Conservation (phyloP, 1,140 invertebrate genomes). For the Marisa cornuarietis region DNA sequence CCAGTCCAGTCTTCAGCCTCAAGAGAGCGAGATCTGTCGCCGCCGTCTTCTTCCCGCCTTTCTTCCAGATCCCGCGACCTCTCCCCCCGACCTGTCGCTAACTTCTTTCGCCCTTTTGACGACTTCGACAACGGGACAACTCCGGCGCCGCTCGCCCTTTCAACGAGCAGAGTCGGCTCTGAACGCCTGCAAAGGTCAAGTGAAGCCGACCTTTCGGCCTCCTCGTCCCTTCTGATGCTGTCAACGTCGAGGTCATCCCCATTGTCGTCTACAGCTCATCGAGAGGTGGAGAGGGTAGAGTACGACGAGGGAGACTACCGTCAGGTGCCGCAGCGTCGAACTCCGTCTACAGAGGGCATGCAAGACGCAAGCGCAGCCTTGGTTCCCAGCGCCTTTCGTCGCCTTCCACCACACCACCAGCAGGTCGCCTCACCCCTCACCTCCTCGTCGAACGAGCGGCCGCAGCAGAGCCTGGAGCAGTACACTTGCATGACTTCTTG, state of each 20-base stretch:
- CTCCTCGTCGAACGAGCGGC: no score
- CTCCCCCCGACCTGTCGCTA: conserved; percentile 3
- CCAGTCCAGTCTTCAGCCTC: neutral
- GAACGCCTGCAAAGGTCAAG: neutral
- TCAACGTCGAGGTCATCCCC: neutral
- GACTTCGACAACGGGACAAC: neutral
- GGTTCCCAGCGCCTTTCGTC: neutral
- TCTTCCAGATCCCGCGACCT: conserved; percentile 6
- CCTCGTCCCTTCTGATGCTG: conserved; percentile 15
- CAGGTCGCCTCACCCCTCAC: no score
- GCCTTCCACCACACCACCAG: neutral
- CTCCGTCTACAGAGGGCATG: neutral
- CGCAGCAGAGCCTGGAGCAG: no score
- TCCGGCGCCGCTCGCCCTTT: neutral
- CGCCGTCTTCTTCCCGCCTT: neutral
- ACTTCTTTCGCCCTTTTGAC: conserved; percentile 14
- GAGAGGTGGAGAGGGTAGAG: neutral
- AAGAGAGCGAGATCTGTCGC: neutral
- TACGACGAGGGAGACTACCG: neutral
- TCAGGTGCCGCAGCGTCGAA: neutral
- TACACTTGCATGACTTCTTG: no score
- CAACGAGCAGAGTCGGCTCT: neutral
- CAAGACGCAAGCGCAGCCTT: neutral
- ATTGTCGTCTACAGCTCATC: neutral
- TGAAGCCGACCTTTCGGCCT: conserved; percentile 15